These are phyloP conservation scores for Enteromius argenteus DNA, from an alignment of 2,797 vertebrate species.

Conservation along the genomic window DNA sequence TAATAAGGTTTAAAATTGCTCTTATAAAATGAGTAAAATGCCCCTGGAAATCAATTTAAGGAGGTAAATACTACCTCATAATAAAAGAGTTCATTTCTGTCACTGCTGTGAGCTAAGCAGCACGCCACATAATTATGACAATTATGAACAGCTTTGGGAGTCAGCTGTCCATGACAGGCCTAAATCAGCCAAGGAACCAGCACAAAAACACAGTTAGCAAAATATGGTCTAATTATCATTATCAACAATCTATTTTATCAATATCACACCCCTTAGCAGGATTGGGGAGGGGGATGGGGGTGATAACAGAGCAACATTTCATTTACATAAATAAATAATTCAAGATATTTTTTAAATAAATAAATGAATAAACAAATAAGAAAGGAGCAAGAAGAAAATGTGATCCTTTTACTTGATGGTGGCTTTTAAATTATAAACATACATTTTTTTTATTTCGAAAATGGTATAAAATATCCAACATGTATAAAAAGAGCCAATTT, in stretches of 20 bases:
- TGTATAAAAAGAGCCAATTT: background rate
- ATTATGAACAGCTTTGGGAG: constrained; percentile 1
- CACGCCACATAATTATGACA: background rate
- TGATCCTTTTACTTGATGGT: background rate
- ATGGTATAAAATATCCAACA: background rate
- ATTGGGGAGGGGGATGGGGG: background rate
- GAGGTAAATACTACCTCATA: background rate
- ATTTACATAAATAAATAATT: background rate
- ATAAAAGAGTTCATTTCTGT: background rate
- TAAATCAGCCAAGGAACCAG: background rate
- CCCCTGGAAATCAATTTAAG: constrained; percentile 1
- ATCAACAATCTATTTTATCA: background rate
- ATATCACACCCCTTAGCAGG: background rate
- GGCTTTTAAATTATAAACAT: background rate
- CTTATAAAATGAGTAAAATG: background rate
- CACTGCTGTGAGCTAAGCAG: background rate
- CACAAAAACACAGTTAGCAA: background rate
- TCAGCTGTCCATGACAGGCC: background rate
- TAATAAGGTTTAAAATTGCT: constrained; percentile 16
- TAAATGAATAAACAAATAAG: background rate
- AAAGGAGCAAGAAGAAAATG: background rate
- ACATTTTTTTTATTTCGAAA: background rate
- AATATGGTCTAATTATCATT: background rate
- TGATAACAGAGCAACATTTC: background rate
- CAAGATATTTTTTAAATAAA: background rate